Percentiles rank a stretch among this genome's conserved stretches.
phyloP scores from a whole-genome alignment of 2,888 invertebrate species.

The Escarpia spicata region DNA sequence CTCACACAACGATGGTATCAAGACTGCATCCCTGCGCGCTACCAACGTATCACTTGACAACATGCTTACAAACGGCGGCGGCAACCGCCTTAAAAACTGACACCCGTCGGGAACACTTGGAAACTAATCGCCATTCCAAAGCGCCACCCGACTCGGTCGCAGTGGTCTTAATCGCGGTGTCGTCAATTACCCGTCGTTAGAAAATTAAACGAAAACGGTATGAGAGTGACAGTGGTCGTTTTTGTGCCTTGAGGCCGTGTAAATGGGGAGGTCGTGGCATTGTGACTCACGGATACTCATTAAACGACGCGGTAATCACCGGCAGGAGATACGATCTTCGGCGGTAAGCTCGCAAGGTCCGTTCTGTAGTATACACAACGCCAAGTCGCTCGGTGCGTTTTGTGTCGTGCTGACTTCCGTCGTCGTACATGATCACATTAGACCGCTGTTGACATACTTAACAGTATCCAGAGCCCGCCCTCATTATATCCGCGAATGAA shows the following conservation, averaged over 20 bases:
- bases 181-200: constrained; percentile 1
- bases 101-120: not conserved
- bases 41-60: not conserved
- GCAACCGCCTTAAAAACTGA: not conserved
- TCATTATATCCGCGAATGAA: not conserved
- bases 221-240: not conserved
- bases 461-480: not conserved
- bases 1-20: not conserved
- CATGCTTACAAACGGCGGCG: not conserved
- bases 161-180: not conserved
- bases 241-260: not conserved
- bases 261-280: not conserved
- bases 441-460: not conserved
- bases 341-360: not conserved
- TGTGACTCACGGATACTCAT: constrained; percentile 3
- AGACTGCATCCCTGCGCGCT: not conserved
- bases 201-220: not conserved
- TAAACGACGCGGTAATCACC: not conserved
- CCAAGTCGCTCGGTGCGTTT: not conserved
- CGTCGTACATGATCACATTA: not conserved
- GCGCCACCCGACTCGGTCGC: not conserved
- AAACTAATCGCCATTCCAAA: not conserved
- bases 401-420: not conserved
- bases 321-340: not conserved
- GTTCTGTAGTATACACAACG: not conserved